These are phyloP conservation scores for Anodontia alba DNA, from an alignment of 2,888 invertebrate genomes.

Conservation along the genomic window DNA sequence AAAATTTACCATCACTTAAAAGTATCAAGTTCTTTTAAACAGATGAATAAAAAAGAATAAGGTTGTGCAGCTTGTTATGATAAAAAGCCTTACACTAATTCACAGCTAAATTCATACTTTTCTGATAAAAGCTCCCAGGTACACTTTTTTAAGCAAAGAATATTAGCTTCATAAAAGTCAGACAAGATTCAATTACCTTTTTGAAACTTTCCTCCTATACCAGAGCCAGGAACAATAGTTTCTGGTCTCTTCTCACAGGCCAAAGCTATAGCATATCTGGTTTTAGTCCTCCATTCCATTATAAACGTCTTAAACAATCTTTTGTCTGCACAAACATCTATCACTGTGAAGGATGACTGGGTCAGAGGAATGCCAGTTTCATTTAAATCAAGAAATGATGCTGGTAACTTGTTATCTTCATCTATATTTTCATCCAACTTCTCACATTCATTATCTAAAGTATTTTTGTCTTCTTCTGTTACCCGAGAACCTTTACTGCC, in stretches of 20 bases:
- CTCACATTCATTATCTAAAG: background rate
- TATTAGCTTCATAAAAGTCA: too few relatives aligned
- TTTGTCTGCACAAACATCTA: conserved; percentile 82
- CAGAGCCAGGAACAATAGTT: conserved; percentile 48
- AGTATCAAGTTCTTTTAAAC: too few relatives aligned
- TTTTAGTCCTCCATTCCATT: conserved; percentile 80
- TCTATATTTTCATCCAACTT: conserved; percentile 4
- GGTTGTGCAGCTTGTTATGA: too few relatives aligned
- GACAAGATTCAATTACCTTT: conserved; percentile 72
- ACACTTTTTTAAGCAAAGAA: too few relatives aligned
- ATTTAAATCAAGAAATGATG: conserved; percentile 61
- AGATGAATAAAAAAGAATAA: too few relatives aligned
- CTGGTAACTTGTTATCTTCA: conserved; percentile 39
- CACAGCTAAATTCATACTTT: too few relatives aligned
- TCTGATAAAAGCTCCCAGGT: too few relatives aligned
- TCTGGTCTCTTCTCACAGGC: conserved; percentile 81
- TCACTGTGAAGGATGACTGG: conserved; percentile 80
- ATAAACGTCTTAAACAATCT: conserved; percentile 82
- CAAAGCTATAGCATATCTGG: conserved; percentile 80
- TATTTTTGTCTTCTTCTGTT: background rate
- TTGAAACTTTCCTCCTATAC: conserved; percentile 79
- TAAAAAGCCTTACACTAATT: too few relatives aligned
- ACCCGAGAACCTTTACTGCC: background rate
- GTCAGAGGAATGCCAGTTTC: conserved; percentile 57
- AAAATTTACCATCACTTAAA: too few relatives aligned